Evolutionary conservation across 2,113 vertebrate species (phyloP).

Genomic region (Rhinogobius similis): DNA sequence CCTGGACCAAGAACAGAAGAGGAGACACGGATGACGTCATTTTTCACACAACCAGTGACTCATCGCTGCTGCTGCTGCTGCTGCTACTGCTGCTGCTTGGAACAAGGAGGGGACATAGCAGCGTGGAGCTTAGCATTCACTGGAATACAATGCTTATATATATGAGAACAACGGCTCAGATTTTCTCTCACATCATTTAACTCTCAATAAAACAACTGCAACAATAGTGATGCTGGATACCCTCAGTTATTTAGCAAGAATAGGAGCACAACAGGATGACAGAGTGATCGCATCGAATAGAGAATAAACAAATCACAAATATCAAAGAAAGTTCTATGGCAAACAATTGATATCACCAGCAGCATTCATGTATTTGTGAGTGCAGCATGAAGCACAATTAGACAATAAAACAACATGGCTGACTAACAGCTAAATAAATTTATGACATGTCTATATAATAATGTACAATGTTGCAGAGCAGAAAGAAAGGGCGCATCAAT

Average conservation of each 20-base stretch:
- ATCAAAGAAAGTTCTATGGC: not conserved
- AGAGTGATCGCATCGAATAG: not conserved
- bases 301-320: not conserved
- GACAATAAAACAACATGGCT: not conserved
- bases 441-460: not conserved
- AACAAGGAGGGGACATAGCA: constrained; percentile 51
- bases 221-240: not conserved
- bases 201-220: too few species aligned
- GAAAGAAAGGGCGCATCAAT: constrained; percentile 32
- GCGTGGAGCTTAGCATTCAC: constrained; percentile 34
- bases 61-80: constrained; percentile 68
- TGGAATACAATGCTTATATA: constrained; percentile 19
- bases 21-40: constrained; percentile 74
- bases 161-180: not conserved
- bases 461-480: constrained; percentile 30
- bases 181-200: too few species aligned
- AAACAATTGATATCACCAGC: not conserved
- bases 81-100: constrained; percentile 37
- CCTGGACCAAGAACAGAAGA: constrained; percentile 63
- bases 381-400: not conserved
- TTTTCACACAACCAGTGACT: constrained; percentile 71
- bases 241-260: not conserved
- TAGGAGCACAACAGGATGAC: not conserved
- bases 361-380: not conserved
- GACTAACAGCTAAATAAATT: not conserved